Evolutionary conservation across 2,797 vertebrate genomes (phyloP).

Genomic region (Bufotes viridis): DNA sequence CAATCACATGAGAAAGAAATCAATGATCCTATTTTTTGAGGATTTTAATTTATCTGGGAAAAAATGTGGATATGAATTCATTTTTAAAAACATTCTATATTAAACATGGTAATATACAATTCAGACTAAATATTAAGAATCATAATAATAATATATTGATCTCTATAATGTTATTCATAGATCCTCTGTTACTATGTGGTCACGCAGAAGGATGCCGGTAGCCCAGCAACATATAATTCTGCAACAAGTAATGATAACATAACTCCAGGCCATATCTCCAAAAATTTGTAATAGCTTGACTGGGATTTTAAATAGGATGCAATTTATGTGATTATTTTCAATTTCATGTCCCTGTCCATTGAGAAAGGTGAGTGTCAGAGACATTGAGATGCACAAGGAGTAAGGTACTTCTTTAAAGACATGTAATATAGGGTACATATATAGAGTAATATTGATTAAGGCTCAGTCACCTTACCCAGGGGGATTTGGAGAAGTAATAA

Average conservation of each 20-base stretch:
- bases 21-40: not conserved
- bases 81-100: not conserved
- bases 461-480: constrained; percentile 1
- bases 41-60: not conserved
- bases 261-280: constrained; percentile 28
- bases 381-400: constrained; percentile 17
- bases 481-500: constrained; percentile 22
- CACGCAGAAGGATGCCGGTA: not conserved
- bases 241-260: constrained; percentile 9
- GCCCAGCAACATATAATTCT: constrained; percentile 18
- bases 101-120: not conserved
- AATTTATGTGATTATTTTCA: constrained; percentile 6
- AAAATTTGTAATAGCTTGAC: constrained; percentile 13
- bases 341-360: not conserved
- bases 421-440: not conserved
- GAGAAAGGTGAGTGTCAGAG: not conserved
- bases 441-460: constrained; percentile 41
- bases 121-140: not conserved
- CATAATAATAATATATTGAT: not conserved
- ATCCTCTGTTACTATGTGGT: not conserved
- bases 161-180: not conserved
- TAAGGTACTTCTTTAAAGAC: not conserved
- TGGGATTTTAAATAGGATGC: not conserved
- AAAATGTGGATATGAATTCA: not conserved
- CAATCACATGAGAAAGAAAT: not conserved